Base-by-base conservation (phyloP, 2,888 invertebrate genomes). In the Eudasyphora cyanicolor region DNA sequence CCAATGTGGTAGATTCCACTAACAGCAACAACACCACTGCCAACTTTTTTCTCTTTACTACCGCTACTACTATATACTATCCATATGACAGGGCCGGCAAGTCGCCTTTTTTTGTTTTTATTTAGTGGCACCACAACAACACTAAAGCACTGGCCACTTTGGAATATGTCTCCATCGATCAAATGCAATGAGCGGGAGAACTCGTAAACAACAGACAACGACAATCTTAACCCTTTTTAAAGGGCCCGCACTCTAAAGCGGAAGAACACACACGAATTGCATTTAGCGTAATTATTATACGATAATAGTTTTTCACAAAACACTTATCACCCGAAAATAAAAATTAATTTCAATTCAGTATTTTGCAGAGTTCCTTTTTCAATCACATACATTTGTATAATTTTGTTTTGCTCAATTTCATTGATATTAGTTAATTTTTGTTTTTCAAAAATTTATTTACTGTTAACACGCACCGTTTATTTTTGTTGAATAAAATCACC, bases 241-340 rank as follows among this genome's bases (percentile, higher is more conserved):
- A 77, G 84, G 89, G 89, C 89, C 89, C 88, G 88, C 88, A 87
- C 87, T 86, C 88, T 89, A 88, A 87, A 88, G 86, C 87, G 86
- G 57, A 75, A 74, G 10, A 54, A 19, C 29, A 29, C 21, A 38
- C 38, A 38, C 19, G 64, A 32, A 35, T 5, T 38, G 38, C 64
- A 64, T 64, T 64, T 64, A 64, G 19, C 35, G 29, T 60, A 60
- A 60, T 60, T 60, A n/a, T 60, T 57, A 21, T 57, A 14, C 29
- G 60, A 29, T 60, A 60, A 60, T 60, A 24, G 60, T 60, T n/a
- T n/a, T 60, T 32, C 60, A 67, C 80, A 51, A 42, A 75, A 73
- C 38, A 35, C 45, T 32, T 4, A 45, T 45, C 45, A 45, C 45
- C 14, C 45, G 7, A 3, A n/a, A 14, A n/a, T 7, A 38, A 45